Evolutionary conservation across 2,113 vertebrate genomes (phyloP).

Genomic region (Trochalopteron elliotii): DNA sequence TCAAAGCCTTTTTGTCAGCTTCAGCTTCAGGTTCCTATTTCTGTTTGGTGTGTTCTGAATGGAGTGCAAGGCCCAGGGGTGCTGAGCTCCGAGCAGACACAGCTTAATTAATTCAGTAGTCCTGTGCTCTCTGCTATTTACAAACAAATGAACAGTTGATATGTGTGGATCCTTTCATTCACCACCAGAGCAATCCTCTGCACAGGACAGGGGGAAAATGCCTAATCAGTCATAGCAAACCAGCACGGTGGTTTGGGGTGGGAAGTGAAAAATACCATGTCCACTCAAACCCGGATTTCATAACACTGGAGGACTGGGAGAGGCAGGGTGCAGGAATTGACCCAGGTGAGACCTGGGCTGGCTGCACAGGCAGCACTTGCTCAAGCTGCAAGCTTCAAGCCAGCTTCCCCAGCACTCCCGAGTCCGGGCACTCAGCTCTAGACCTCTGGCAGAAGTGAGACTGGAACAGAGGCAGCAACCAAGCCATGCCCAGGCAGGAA

Average conservation of each 20-base stretch:
- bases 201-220: background rate
- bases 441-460: background rate
- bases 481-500: background rate
- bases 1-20: background rate
- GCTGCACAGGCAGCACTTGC: background rate
- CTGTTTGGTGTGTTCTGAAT: background rate
- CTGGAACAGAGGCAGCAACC: background rate
- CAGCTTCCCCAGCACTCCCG: rapidly evolving
- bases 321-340: rapidly evolving
- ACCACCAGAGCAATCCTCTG: background rate
- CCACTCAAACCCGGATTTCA: background rate
- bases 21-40: background rate
- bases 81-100: background rate
- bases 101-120: background rate
- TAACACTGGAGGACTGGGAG: rapidly evolving
- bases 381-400: background rate
- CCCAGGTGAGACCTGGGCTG: rapidly evolving
- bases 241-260: rapidly evolving
- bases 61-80: background rate
- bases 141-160: background rate
- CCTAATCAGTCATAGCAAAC: background rate
- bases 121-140: background rate
- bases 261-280: background rate
- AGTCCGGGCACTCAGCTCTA: rapidly evolving
- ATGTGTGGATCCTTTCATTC: background rate